Base-by-base conservation (phyloP, 1,140 invertebrate species). In the Dendrolimus punctatus region DNA sequence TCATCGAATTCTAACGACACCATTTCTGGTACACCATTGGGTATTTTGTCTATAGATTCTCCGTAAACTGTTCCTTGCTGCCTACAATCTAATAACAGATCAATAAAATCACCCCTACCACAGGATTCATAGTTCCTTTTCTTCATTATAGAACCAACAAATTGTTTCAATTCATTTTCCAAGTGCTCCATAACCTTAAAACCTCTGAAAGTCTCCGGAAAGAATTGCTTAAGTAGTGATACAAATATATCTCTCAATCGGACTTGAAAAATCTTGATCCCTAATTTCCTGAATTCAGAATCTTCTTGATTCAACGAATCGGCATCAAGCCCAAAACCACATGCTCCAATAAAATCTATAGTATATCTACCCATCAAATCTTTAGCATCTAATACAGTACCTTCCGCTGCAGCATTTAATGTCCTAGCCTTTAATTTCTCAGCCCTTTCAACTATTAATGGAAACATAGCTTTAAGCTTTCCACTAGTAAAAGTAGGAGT, bases 401-500 rank as follows among this genome's bases (percentile, higher is more conserved):
- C 62, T 6, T 43, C 44, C 5, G 49, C 51, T 0, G 69, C 64
- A 2, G 63, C 60, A 0, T 9, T 58, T 6, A 64, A 42, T 5
- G 60, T 56, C 4, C 69, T 71, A 46, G 40, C 69, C 53, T 58
- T 88, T 40, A 76, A 68, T 37, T 41, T 55, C 54, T 85, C 62
- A 0, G 71, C 79, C 23, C 77, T 73, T 40, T 78, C 78, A 9
- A 69, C 69, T 6, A 88, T 74, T 2, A 80, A 67, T 5, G 73
- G 67, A 46, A 90, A 89, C 87, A 91, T 90, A 0, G 72, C 66
- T 50, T 88, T 89, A 40, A 91, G 79, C 65, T 90, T 90, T 37
- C 86, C 86, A 1, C 87, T 87, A 0, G 88, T 89, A 62, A 92
- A 91, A 4, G 88, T 88, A 0, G 90, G 90, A 4, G 86, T 88